Evolutionary conservation across 2,888 invertebrate genomes (phyloP).

Genomic region (Willowsia nigromaculata): DNA sequence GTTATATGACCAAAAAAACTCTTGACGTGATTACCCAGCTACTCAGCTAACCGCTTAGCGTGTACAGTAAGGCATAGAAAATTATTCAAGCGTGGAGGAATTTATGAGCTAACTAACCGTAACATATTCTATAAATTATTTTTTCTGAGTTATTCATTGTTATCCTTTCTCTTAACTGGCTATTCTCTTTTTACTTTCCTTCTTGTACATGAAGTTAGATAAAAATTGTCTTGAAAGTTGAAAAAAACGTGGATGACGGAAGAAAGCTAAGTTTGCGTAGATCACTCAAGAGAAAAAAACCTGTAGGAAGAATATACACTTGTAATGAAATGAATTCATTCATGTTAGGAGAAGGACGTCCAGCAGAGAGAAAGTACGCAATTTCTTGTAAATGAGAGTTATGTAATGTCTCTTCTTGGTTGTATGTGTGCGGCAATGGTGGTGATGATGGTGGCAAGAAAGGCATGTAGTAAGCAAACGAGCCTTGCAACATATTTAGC

Average conservation of each 20-base stretch:
- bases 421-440: background rate
- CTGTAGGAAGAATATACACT: background rate
- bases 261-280: no score
- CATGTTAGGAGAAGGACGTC: background rate
- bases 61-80: background rate
- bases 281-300: no score
- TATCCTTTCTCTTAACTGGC: background rate
- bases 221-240: no score
- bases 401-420: background rate
- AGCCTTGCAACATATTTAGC: background rate
- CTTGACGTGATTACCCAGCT: background rate
- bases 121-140: background rate
- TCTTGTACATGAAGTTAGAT: no score
- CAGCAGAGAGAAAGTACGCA: background rate
- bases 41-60: background rate
- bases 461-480: background rate
- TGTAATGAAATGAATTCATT: background rate
- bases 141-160: background rate
- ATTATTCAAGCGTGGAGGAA: background rate
- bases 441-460: background rate
- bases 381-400: background rate
- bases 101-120: background rate
- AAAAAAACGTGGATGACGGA: no score
- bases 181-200: no score
- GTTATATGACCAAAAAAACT: no score